These are phyloP conservation scores for Nineta flava DNA, from an alignment of 2,888 invertebrate species.

Conservation along the genomic window DNA sequence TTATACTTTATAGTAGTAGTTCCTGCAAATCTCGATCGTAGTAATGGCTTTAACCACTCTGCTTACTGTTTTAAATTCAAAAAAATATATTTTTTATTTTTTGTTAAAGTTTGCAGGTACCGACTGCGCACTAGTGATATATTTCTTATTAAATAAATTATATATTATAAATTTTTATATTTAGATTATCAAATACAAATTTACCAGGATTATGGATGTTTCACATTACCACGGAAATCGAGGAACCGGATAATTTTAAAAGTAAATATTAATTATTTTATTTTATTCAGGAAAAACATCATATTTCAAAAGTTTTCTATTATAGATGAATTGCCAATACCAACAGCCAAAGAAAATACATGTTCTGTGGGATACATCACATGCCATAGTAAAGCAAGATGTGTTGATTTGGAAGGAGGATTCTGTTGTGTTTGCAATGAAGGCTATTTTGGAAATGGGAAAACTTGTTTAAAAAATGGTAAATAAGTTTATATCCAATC, in stretches of 20 bases:
- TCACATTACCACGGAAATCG: conserved; percentile 39
- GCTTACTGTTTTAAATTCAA: too few species aligned
- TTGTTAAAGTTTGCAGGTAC: too few species aligned
- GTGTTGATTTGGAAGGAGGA: conserved; percentile 66
- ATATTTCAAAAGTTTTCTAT: background rate
- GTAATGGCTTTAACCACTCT: too few species aligned
- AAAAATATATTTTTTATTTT: too few species aligned
- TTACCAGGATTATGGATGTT: conserved; percentile 77
- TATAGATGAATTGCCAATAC: background rate
- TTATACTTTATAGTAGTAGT: too few species aligned
- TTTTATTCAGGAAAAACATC: background rate
- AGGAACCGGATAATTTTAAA: conserved; percentile 40
- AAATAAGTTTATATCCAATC: too few species aligned
- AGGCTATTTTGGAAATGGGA: conserved; percentile 88
- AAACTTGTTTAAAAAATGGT: conserved; percentile 69
- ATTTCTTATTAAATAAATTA: background rate
- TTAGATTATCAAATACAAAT: conserved; percentile 69
- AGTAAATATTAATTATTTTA: conserved; percentile 1
- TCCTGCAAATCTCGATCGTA: too few species aligned
- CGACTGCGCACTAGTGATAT: too few species aligned
- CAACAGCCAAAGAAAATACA: background rate
- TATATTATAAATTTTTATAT: background rate
- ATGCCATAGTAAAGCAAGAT: conserved; percentile 70
- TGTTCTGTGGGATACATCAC: conserved; percentile 44
- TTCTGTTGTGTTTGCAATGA: conserved; percentile 78